Evolutionary conservation across 2,797 vertebrate species (phyloP).

Genomic region (Chelonia mydas): DNA sequence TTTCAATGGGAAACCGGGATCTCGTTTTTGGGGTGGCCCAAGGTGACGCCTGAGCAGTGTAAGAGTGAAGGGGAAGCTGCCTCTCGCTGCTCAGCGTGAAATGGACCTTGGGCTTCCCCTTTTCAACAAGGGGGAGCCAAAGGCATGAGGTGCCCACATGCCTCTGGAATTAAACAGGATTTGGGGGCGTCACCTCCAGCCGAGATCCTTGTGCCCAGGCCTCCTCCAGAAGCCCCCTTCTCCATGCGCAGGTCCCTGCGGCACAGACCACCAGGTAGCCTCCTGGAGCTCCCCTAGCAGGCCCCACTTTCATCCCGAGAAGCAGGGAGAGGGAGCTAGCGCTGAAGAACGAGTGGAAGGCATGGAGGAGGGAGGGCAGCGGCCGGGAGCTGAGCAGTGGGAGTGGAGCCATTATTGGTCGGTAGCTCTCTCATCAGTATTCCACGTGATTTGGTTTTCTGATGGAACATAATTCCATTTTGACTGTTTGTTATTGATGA

Average conservation of each 20-base stretch:
- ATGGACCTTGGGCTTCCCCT: not conserved
- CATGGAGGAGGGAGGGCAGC: not conserved
- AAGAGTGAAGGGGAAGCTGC: not conserved
- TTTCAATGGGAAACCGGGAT: not conserved
- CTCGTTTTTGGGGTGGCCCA: not conserved
- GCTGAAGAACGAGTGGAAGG: not conserved
- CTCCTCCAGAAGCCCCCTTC: not conserved
- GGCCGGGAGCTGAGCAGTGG: not conserved
- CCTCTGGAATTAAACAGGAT: not conserved
- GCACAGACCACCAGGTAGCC: not conserved
- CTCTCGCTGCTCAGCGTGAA: not conserved
- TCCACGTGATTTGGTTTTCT: not conserved
- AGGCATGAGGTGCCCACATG: not conserved
- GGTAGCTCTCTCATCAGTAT: slow-evolving; percentile 10
- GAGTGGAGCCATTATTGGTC: not conserved
- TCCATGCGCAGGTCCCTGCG: not conserved
- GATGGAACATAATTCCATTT: slow-evolving; percentile 32
- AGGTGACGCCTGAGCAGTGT: not conserved
- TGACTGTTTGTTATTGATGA: not conserved
- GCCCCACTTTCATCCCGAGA: not conserved
- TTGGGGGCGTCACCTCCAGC: not conserved
- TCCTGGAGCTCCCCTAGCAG: not conserved
- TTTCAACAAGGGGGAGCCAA: not conserved
- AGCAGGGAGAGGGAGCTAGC: not conserved
- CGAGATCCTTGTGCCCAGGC: not conserved